phyloP scores from a whole-genome alignment of 2,113 vertebrate genomes.

The Noturus placidus region DNA sequence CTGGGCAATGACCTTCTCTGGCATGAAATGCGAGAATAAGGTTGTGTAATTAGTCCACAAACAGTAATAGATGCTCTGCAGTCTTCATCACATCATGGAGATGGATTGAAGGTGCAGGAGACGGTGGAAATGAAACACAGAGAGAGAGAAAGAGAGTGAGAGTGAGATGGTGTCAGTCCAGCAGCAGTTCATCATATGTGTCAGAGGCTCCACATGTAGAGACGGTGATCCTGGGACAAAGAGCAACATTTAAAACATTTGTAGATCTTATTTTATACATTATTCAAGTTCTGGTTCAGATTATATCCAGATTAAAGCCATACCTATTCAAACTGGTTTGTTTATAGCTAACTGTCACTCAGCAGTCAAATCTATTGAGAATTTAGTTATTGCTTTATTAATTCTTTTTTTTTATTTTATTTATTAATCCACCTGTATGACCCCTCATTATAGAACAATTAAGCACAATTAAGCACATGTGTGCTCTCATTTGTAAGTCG shows the following conservation, averaged over 20 bases:
- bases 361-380: neutral
- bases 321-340: neutral
- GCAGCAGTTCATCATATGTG: constrained; percentile 9
- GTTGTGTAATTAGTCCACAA: constrained; percentile 34
- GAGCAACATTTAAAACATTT: neutral
- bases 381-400: neutral
- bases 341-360: neutral
- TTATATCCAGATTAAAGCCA: neutral
- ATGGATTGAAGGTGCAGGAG: constrained; percentile 11
- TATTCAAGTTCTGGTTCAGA: neutral
- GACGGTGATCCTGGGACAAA: neutral
- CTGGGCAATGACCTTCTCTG: constrained; percentile 13
- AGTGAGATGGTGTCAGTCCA: neutral
- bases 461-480: too few species aligned
- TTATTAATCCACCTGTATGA: neutral
- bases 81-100: constrained; percentile 27
- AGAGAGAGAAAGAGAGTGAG: neutral
- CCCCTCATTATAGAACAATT: neutral
- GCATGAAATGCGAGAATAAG: constrained; percentile 8
- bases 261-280: neutral
- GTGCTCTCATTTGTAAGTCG: too few species aligned
- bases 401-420: neutral
- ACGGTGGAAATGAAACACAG: constrained; percentile 14
- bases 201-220: constrained; percentile 31
- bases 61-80: constrained; percentile 41